Conservation (phyloP, 2,113 vertebrate genomes). For the Rhagologus leucostigma region DNA sequence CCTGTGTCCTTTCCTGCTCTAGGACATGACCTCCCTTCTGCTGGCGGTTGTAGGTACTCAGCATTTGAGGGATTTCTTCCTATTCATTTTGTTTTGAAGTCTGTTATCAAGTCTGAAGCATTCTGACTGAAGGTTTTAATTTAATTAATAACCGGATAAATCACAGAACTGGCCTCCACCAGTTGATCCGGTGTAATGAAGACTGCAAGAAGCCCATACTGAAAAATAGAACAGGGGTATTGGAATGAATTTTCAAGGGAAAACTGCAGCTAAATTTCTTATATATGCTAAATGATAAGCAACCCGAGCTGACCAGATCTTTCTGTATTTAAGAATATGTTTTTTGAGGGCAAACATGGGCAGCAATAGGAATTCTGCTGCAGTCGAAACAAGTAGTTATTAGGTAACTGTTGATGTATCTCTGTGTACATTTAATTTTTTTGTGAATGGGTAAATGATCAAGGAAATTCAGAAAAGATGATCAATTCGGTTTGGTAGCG, state of each 20-base stretch:
- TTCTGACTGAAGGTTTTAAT: not conserved
- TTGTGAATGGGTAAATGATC: not conserved
- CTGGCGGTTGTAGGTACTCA: not conserved
- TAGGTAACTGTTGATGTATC: not conserved
- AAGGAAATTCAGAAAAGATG: not conserved
- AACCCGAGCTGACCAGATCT: not conserved
- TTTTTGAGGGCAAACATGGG: not conserved
- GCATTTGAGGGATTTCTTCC: not conserved
- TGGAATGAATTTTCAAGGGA: not conserved
- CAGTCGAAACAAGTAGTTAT: not conserved
- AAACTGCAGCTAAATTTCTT: not conserved
- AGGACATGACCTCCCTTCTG: not conserved
- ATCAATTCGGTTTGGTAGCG: not conserved
- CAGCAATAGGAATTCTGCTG: not conserved
- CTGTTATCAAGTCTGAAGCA: not conserved
- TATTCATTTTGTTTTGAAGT: not conserved
- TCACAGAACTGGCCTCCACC: not conserved
- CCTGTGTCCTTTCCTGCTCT: not conserved
- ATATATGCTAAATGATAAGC: not conserved
- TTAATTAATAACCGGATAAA: not conserved
- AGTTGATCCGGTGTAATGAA: not conserved
- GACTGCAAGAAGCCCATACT: not conserved
- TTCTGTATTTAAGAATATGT: not conserved
- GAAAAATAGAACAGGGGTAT: not conserved
- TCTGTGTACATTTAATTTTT: not conserved